Percentiles rank a stretch among this genome's conserved stretches.
Evolutionary conservation across 2,797 vertebrate genomes (phyloP).

Genomic region (Oryzias sinensis): DNA sequence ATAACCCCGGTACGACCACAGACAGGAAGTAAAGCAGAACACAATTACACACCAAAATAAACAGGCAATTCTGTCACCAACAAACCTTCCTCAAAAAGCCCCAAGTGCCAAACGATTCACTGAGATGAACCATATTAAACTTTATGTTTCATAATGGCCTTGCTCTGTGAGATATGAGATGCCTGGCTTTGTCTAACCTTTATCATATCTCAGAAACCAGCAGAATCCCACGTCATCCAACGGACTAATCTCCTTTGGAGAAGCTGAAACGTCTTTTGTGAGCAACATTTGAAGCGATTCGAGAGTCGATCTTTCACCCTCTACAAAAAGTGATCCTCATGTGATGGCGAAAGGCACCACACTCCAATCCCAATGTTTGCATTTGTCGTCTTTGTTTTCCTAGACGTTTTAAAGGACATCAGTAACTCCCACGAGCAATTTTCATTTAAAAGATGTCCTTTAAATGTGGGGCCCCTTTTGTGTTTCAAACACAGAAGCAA

Average conservation of each 20-base stretch:
- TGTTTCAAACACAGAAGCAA: constrained; percentile 38
- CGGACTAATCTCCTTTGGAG: constrained; percentile 42
- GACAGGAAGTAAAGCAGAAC: too few relatives aligned
- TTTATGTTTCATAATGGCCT: constrained; percentile 21
- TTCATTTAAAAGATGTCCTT: constrained; percentile 5
- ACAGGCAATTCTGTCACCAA: neutral
- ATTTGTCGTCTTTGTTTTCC: constrained; percentile 28
- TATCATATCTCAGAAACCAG: constrained; percentile 62
- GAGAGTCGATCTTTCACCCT: constrained; percentile 40
- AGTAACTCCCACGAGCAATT: constrained; percentile 9
- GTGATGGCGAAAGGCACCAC: constrained; percentile 49
- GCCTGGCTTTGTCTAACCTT: constrained; percentile 41
- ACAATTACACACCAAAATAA: too few relatives aligned
- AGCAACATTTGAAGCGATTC: constrained; percentile 23
- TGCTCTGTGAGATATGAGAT: constrained; percentile 21
- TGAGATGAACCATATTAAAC: neutral
- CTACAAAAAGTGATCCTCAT: constrained; percentile 39
- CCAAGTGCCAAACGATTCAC: neutral
- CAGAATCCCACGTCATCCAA: constrained; percentile 29
- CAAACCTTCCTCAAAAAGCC: neutral
- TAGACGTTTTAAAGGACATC: constrained; percentile 18
- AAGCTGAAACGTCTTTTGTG: constrained; percentile 24
- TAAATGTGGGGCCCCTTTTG: constrained; percentile 4
- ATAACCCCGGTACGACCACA: too few relatives aligned
- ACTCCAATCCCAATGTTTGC: constrained; percentile 44